Conservation (phyloP, 2,113 vertebrate genomes). For the Cheirogaleus medius region DNA sequence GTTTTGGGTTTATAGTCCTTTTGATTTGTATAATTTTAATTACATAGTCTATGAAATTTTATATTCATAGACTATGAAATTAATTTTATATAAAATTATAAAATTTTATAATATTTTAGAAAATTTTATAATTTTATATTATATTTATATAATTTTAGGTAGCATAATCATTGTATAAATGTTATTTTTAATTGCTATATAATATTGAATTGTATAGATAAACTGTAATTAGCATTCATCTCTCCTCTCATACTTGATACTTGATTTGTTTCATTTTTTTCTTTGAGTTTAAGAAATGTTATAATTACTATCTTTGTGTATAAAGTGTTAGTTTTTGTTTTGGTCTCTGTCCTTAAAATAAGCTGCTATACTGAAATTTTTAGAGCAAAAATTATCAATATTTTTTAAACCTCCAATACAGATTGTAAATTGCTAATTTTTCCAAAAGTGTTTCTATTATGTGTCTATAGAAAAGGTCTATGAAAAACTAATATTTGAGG, state of each 20-base stretch:
- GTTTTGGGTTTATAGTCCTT: not conserved
- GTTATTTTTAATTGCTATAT: not conserved
- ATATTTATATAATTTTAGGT: not conserved
- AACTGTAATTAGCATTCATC: not conserved
- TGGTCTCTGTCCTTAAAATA: not conserved
- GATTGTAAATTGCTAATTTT: not conserved
- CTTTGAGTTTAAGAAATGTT: not conserved
- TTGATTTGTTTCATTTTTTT: not conserved
- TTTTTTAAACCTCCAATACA: not conserved
- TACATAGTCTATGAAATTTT: not conserved
- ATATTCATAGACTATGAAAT: too few relatives aligned
- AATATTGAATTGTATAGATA: not conserved
- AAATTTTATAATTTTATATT: too few relatives aligned
- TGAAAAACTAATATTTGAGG: not conserved
- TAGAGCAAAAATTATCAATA: not conserved
- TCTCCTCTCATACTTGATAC: not conserved
- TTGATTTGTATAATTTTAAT: conserved; percentile 6
- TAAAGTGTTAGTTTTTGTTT: not conserved
- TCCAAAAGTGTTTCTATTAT: not conserved
- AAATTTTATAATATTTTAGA: too few relatives aligned
- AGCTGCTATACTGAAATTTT: not conserved
- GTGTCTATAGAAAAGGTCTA: not conserved
- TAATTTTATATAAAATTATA: too few relatives aligned
- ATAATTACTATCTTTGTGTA: not conserved
- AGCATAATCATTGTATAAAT: not conserved